These are phyloP conservation scores for Alcedo atthis DNA, from an alignment of 2,797 vertebrate species.

Conservation along the genomic window DNA sequence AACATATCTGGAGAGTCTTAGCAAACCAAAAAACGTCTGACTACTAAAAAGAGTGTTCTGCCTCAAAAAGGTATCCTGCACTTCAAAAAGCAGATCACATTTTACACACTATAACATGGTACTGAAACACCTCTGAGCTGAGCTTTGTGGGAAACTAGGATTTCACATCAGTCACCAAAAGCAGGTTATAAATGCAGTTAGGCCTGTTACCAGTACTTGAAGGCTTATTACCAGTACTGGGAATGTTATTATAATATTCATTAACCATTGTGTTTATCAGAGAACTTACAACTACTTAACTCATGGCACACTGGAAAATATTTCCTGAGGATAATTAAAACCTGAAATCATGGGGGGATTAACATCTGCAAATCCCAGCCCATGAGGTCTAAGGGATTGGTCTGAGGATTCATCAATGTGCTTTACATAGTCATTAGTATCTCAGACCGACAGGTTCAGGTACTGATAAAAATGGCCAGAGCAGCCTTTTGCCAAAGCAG, in stretches of 20 bases:
- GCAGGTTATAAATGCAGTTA: background rate
- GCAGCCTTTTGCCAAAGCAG: background rate
- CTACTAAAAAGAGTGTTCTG: background rate
- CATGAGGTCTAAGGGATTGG: background rate
- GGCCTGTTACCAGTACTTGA: background rate
- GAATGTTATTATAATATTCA: background rate
- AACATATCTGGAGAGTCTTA: background rate
- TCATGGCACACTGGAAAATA: background rate
- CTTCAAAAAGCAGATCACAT: background rate
- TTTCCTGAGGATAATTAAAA: conserved; percentile 1
- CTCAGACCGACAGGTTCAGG: background rate
- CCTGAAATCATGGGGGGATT: background rate
- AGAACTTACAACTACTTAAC: background rate
- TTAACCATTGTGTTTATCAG: background rate
- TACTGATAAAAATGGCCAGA: background rate
- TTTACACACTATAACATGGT: background rate
- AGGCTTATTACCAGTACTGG: background rate
- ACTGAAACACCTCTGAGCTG: background rate
- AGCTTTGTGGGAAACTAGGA: background rate
- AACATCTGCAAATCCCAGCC: background rate
- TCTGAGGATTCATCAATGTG: background rate
- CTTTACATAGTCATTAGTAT: background rate
- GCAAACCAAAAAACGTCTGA: background rate
- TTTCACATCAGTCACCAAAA: background rate
- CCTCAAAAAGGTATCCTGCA: background rate